Evolutionary conservation across 2,888 invertebrate species (phyloP), one percentile per base, ranked within the genome.

Genomic region (Sussaba pulchella): DNA sequence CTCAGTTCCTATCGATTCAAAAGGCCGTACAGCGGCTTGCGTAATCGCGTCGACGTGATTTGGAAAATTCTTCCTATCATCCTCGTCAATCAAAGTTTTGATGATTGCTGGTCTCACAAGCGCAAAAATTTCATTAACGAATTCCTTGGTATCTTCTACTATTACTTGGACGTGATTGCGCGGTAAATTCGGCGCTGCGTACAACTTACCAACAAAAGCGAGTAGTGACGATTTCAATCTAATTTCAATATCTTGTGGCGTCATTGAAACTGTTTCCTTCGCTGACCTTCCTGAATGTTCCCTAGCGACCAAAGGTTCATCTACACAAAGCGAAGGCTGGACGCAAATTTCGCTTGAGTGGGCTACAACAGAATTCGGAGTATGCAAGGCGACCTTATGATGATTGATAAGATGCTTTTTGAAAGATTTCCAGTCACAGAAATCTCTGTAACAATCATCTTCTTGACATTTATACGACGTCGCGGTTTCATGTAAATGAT

Each of bases 91-190:
- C 19, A 50, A 54, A 54, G 12, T 24, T 12, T 12, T 31, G 12
- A 26, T 31, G 12, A 54, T 10, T 10, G 54, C 54, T 12, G 54
- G 54, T 12, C 31, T 24, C 2, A 54, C 54, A 24, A 54, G 26
- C 10, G 26, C 8, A 12, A 54, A 5, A 2, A 64, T 4, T 14
- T 14, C 64, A 8, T 50, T 45, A 12, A 66, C 36, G 21, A 66
- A 50, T 10, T 66, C 31, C 10, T 21, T 47, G 4, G 50, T 50
- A 26, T 66, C 26, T 47, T 47, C 64, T 36, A 66, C 19, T 50
- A 66, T 66, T 6, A 31, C 17, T 12, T 66, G 64, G 2, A 66
- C 64, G 50, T 66, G 31, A 31, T 47, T 50, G 10, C 64, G 64
- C 26, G 64, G 64, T 9, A 66, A 50, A 31, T 66, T 50, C 1